These are phyloP conservation scores for Parnassius mnemosyne DNA, from an alignment of 2,888 invertebrate genomes.

Conservation along the genomic window DNA sequence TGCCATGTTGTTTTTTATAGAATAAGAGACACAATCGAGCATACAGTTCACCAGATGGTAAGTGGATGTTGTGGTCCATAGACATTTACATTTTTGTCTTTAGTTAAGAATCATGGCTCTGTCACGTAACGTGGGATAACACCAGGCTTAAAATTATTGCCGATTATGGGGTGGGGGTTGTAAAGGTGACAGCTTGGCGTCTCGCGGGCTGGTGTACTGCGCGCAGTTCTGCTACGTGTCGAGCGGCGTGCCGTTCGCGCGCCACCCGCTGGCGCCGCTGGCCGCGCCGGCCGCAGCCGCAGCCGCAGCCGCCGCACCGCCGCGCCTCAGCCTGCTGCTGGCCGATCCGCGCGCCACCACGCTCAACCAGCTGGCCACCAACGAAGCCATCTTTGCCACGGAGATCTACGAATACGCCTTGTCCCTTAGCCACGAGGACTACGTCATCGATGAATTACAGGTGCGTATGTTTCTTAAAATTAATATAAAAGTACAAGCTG, in stretches of 20 bases:
- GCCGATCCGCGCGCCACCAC: constrained; percentile 83
- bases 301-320: constrained; percentile 47
- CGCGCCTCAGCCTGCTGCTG: constrained; percentile 90
- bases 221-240: constrained; percentile 98
- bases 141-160: too few species aligned
- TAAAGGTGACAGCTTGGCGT: constrained; percentile 84
- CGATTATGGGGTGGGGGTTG: neutral
- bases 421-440: constrained; percentile 85
- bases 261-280: constrained; percentile 55
- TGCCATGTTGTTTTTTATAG: too few species aligned
- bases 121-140: too few species aligned
- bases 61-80: too few species aligned
- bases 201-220: constrained; percentile 91
- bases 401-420: constrained; percentile 97
- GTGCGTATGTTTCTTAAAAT: constrained; percentile 53
- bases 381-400: constrained; percentile 94
- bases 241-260: constrained; percentile 84
- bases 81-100: too few species aligned
- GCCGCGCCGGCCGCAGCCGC: constrained; percentile 65
- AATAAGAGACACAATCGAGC: too few species aligned
- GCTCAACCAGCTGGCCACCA: constrained; percentile 85
- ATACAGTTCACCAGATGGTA: too few species aligned
- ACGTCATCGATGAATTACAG: constrained; percentile 87
- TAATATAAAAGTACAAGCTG: too few species aligned
- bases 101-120: too few species aligned